Evolutionary conservation across 1,140 invertebrate genomes (phyloP).

Genomic region (Branchinecta lynchi): DNA sequence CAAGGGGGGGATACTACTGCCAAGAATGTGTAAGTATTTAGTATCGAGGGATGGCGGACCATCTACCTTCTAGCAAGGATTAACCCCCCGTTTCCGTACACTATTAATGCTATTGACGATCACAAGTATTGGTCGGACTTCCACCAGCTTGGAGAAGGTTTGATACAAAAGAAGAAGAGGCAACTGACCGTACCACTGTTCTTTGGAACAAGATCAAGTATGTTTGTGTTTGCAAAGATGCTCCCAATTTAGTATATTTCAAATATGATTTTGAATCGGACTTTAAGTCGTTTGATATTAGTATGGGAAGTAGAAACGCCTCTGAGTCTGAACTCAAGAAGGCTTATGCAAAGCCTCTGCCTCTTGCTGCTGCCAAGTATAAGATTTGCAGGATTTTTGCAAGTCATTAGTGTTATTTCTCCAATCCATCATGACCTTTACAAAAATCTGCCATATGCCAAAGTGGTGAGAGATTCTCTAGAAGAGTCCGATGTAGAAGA

Average conservation of each 20-base stretch:
- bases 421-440: too few species aligned
- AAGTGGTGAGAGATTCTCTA: constrained; percentile 4
- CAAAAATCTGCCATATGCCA: constrained; percentile 5
- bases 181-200: constrained; percentile 10
- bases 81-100: not conserved
- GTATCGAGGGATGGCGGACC: constrained; percentile 7
- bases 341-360: not conserved
- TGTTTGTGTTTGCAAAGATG: not conserved
- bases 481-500: not conserved
- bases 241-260: not conserved
- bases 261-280: constrained; percentile 7
- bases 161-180: not conserved
- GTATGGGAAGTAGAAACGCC: not conserved
- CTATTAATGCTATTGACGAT: constrained; percentile 2
- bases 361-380: constrained; percentile 6
- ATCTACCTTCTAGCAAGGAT: constrained; percentile 4
- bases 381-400: too few species aligned
- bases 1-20: constrained; percentile 8
- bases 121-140: constrained; percentile 6
- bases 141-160: constrained; percentile 3
- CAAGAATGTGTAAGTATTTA: constrained; percentile 6
- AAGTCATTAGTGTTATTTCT: constrained; percentile 5
- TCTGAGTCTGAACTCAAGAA: constrained; percentile 3
- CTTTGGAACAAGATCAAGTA: not conserved
- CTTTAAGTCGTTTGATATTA: constrained; percentile 10